These are phyloP conservation scores for Panorpa germanica DNA, from an alignment of 2,888 invertebrate species.

Conservation along the genomic window DNA sequence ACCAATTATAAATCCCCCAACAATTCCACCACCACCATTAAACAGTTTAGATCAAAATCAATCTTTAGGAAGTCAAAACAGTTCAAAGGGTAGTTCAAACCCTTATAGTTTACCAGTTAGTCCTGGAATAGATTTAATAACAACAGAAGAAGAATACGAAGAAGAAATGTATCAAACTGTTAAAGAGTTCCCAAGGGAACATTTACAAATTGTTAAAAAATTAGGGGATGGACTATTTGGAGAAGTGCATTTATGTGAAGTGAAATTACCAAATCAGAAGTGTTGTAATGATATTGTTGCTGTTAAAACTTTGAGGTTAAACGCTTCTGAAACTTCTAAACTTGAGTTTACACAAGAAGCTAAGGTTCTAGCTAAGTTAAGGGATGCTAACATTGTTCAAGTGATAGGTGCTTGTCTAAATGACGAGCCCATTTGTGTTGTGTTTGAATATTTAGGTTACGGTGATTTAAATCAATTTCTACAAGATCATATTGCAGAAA, in stretches of 20 bases:
- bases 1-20: constrained; percentile 32
- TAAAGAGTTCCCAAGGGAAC: constrained; percentile 48
- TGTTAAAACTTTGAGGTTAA: constrained; percentile 48
- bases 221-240: constrained; percentile 61
- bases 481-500: constrained; percentile 60
- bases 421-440: constrained; percentile 54
- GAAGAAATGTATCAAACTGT: constrained; percentile 28
- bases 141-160: constrained; percentile 27
- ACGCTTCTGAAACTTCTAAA: constrained; percentile 34
- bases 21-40: constrained; percentile 12
- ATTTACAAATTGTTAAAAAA: constrained; percentile 54
- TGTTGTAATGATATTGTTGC: constrained; percentile 34
- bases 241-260: constrained; percentile 48
- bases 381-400: constrained; percentile 51
- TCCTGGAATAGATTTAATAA: constrained; percentile 20
- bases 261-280: constrained; percentile 18
- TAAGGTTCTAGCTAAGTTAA: constrained; percentile 43
- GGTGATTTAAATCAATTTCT: constrained; percentile 75
- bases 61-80: no score
- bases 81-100: no score
- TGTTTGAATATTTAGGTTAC: constrained; percentile 55
- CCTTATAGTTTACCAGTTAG: constrained; percentile 18
- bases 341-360: constrained; percentile 56
- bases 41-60: constrained; percentile 15
- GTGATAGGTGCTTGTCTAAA: constrained; percentile 53